Base-by-base conservation (phyloP, 1,140 invertebrate genomes). In the Wiebesia pumilae region DNA sequence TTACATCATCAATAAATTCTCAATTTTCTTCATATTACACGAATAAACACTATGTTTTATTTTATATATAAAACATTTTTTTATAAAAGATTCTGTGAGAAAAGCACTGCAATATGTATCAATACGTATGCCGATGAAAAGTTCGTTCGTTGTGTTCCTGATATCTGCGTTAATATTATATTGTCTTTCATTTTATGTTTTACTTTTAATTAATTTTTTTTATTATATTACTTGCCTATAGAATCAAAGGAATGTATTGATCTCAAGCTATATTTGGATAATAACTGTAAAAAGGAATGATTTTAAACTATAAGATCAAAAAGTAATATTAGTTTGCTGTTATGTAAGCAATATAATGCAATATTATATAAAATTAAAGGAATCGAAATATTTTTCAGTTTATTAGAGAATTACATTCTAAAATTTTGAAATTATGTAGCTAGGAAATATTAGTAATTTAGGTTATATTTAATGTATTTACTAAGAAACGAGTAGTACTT, bases 181-280 rank as follows among this genome's bases (percentile, higher is more conserved):
- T 33, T 67, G 38, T 73, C 35, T 58, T 43, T 0, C 21, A 21
- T 65, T 30, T 30, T 69, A 47, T 51, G 47, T 71, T 51, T 33
- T 3, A 30, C 24, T 30, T 24, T 33, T 27, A 47, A 43, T 47
- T 40, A 30, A 82, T 38, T 43, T 62, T 21, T 16, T 43, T 62
- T 86, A 16, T n/a, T 81, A 33, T 81, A 40, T 82, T 75, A n/a
- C 75, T n/a, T 81, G 54, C 73, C 27, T 83, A 79, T 77, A 58
- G 9, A 83, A 69, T 51, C 73, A 77, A 43, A 43, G 14, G 35
- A 83, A 47, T 82, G 35, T 82, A 78, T 38, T 33, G 73, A 83
- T 87, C 62, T 83, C 75, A 83, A 71, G 51, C n/a, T 83, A 16
- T 80, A 81, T 87, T 87, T 73, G 65, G 43, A 80, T 58, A 40